phyloP scores from a whole-genome alignment of 2,888 invertebrate genomes.

The Thymelicus acteon region DNA sequence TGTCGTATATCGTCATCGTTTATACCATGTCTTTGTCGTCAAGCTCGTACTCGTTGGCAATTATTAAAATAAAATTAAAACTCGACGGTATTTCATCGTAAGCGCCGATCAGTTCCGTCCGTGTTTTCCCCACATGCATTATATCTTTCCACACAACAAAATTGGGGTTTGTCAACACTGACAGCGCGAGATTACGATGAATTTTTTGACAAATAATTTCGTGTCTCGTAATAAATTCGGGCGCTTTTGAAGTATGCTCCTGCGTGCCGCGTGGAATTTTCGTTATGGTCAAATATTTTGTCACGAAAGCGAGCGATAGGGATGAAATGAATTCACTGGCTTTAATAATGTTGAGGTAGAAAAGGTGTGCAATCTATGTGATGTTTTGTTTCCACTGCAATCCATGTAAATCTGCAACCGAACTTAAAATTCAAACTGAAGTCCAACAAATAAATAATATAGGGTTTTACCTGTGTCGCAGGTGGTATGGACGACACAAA shows the following conservation, averaged over 20 bases:
- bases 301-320: slow-evolving; percentile 20
- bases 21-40: too few species aligned
- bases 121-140: neutral
- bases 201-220: slow-evolving; percentile 44
- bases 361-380: too few species aligned
- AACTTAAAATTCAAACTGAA: too few species aligned
- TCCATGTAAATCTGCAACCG: too few species aligned
- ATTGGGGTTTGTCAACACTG: slow-evolving; percentile 40
- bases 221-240: slow-evolving; percentile 35
- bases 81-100: neutral
- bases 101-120: neutral
- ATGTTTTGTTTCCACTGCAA: too few species aligned
- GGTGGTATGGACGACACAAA: too few species aligned
- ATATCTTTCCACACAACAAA: slow-evolving; percentile 31
- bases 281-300: slow-evolving; percentile 35
- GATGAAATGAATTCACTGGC: neutral
- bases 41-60: too few species aligned
- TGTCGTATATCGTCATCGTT: too few species aligned
- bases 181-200: slow-evolving; percentile 41
- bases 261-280: slow-evolving; percentile 32
- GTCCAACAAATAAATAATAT: too few species aligned
- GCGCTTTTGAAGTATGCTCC: slow-evolving; percentile 36
- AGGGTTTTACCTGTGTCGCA: too few species aligned
- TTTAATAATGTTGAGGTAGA: neutral
- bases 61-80: neutral